Evolutionary conservation across 2,888 invertebrate genomes (phyloP).

Genomic region (Lypha dubia): DNA sequence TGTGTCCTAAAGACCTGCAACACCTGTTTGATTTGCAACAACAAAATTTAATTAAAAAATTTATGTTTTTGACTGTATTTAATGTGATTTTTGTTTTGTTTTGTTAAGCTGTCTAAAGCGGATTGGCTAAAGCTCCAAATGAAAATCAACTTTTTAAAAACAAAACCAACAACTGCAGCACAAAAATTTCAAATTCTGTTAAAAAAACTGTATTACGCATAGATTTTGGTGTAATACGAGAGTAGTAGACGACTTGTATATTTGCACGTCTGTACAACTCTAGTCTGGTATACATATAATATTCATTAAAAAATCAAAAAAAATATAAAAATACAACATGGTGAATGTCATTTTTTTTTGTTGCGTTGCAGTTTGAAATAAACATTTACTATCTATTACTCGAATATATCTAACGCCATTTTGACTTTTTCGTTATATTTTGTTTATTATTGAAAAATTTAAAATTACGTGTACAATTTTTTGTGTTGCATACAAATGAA

Average conservation of each 20-base stretch:
- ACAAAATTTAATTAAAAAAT: constrained; percentile 61
- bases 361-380: constrained; percentile 32
- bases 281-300: constrained; percentile 23
- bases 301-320: constrained; percentile 31
- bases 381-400: constrained; percentile 49
- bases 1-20: constrained; percentile 70
- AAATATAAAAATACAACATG: constrained; percentile 61
- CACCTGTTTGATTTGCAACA: constrained; percentile 69
- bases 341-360: constrained; percentile 67
- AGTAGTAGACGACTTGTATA: constrained; percentile 1
- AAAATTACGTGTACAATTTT: constrained; percentile 27
- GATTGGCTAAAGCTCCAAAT: constrained; percentile 71
- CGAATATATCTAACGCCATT: constrained; percentile 65
- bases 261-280: constrained; percentile 22
- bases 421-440: constrained; percentile 59
- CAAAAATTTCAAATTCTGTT: constrained; percentile 32
- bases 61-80: constrained; percentile 54
- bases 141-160: constrained; percentile 70
- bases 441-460: constrained; percentile 50
- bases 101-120: constrained; percentile 71
- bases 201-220: constrained; percentile 64
- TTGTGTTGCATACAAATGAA: constrained; percentile 28
- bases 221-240: constrained; percentile 41
- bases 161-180: constrained; percentile 17
- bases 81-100: constrained; percentile 67